Percentiles rank a stretch among this genome's conserved stretches.
phyloP scores from a whole-genome alignment of 2,113 vertebrate genomes.

The Cryptomyrus ogoouensis region DNA sequence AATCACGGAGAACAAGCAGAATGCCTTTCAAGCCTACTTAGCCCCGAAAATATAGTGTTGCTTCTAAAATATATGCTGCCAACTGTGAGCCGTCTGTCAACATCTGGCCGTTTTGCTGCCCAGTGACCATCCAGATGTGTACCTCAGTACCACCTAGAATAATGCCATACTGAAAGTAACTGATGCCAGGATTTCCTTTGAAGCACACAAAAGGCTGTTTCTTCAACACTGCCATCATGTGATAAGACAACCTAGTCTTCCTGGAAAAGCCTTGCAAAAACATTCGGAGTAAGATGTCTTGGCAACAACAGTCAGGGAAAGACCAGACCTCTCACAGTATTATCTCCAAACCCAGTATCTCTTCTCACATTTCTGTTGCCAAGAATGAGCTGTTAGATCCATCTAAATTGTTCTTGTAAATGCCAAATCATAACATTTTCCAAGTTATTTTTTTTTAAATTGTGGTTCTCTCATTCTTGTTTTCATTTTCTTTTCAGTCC shows the following conservation, averaged over 20 bases:
- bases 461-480: background rate
- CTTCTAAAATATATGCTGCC: background rate
- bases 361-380: background rate
- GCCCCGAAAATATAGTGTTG: background rate
- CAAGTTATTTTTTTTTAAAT: slow-evolving; percentile 9
- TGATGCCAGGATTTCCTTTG: background rate
- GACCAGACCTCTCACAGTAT: background rate
- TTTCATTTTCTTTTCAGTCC: slow-evolving; percentile 17
- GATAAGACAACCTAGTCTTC: background rate
- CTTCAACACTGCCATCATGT: background rate
- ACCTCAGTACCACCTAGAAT: background rate
- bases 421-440: slow-evolving; percentile 33
- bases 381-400: slow-evolving; percentile 33
- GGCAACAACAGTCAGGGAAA: background rate
- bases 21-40: background rate
- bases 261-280: background rate
- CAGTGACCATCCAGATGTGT: background rate
- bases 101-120: background rate
- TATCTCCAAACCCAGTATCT: background rate
- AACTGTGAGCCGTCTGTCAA: background rate
- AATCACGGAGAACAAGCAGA: background rate
- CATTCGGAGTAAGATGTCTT: background rate
- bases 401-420: slow-evolving; percentile 44
- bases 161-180: background rate
- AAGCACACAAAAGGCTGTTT: background rate